These are phyloP conservation scores for Gymnodraco acuticeps DNA, from an alignment of 2,797 vertebrate species.

Conservation along the genomic window DNA sequence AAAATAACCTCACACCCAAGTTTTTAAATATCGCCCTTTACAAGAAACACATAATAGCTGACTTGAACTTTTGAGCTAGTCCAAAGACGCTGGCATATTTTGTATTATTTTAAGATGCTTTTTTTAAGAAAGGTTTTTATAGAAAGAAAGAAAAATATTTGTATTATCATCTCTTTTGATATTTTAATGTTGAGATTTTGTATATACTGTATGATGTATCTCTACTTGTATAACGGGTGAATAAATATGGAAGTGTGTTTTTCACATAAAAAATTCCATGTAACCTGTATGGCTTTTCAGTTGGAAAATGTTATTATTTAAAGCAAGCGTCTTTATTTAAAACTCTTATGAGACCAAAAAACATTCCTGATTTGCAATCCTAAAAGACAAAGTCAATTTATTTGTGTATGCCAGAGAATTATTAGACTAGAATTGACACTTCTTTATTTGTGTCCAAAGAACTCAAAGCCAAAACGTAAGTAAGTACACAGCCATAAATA, in stretches of 20 bases:
- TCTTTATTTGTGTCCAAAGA: conserved; percentile 49
- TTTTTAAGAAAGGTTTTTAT: conserved; percentile 48
- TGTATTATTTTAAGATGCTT: conserved; percentile 28
- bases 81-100: conserved; percentile 38
- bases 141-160: conserved; percentile 54
- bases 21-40: conserved; percentile 66
- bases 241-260: conserved; percentile 76
- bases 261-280: conserved; percentile 50
- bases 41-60: conserved; percentile 39
- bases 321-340: conserved; percentile 13
- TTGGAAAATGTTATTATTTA: not conserved
- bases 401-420: conserved; percentile 38
- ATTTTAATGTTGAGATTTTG: conserved; percentile 74
- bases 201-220: conserved; percentile 78
- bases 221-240: conserved; percentile 72
- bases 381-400: conserved; percentile 15
- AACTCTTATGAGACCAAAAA: conserved; percentile 11
- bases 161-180: conserved; percentile 68
- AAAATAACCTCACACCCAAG: conserved; percentile 68
- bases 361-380: conserved; percentile 33
- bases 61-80: conserved; percentile 37
- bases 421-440: conserved; percentile 38
- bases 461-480: conserved; percentile 30
- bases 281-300: conserved; percentile 9
- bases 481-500: conserved; percentile 42